phyloP scores from a whole-genome alignment of 2,113 vertebrate species.

The Pelobates fuscus region DNA sequence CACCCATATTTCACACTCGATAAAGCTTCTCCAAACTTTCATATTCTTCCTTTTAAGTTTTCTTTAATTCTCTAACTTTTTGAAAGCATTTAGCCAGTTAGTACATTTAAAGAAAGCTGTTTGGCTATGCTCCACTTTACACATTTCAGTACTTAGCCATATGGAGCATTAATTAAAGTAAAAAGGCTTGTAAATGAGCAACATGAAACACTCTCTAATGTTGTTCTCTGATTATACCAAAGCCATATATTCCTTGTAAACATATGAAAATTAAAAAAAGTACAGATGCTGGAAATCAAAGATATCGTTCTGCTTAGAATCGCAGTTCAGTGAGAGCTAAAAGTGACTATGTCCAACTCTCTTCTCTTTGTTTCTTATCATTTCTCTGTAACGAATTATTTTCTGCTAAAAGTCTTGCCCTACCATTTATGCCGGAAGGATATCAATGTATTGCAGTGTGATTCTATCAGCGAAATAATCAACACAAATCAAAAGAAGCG shows the following conservation, averaged over 20 bases:
- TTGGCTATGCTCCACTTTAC: conserved; percentile 34
- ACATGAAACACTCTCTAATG: conserved; percentile 13
- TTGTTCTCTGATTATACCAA: conserved; percentile 18
- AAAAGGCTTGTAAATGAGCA: conserved; percentile 42
- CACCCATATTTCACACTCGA: not conserved
- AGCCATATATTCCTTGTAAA: conserved; percentile 9
- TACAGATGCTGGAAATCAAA: not conserved
- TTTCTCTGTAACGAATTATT: no score
- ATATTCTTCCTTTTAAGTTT: conserved; percentile 2
- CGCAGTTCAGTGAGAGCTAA: not conserved
- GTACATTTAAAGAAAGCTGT: conserved; percentile 28
- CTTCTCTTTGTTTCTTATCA: not conserved
- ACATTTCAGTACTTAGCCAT: conserved; percentile 32
- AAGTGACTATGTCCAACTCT: not conserved
- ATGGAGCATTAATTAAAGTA: conserved; percentile 46
- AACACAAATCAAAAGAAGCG: no score
- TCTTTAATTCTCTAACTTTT: conserved; percentile 11
- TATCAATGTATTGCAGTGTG: no score
- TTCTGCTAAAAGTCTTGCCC: no score
- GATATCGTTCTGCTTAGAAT: not conserved
- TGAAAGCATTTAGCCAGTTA: conserved; percentile 4
- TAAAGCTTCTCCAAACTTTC: conserved; percentile 5
- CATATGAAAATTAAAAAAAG: conserved; percentile 11
- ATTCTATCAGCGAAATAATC: no score
- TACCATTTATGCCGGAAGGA: no score